Evolutionary conservation across 1,140 invertebrate species (phyloP), one percentile per base, ranked within the genome.

Genomic region (Reticulitermes speratus): DNA sequence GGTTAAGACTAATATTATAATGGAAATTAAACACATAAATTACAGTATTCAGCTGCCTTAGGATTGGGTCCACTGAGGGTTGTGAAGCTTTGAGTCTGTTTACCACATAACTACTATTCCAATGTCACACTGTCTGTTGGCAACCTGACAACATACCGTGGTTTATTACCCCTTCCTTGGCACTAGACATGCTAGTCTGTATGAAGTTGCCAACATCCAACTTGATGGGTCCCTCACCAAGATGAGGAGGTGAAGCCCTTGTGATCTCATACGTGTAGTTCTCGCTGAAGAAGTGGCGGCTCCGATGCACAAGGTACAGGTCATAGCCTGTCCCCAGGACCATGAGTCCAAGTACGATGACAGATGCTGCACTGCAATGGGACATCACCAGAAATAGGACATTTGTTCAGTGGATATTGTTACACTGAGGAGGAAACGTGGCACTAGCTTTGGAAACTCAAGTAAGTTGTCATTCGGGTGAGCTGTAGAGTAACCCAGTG

Each of bases 321-420:
- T 92, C 92, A 81, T 92, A 91, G 14, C 87, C 87, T 8, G 91
- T 91, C 11, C 95, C 95, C 12, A 91, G 88, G 9, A 94, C 90
- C 87, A 96, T 92, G 69, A 96, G 88, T 3, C 92, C 87, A 3
- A 90, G 88, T 2, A 95, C 93, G 19, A 92, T 87, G 25, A 90
- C 89, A 38, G 93, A 94, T 3, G 94, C 93, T 3, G 93, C 92
- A 81, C 95, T 96, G 89, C n/a, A 86, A 86, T n/a, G 9, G 14
- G 44, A 25, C 6, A 45, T 83, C 45, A 48, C 45, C 45, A 48
- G 45, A 48, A 48, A 48, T 16, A 86, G 82, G 55, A 84, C 38
- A 85, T 38, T 86, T n/a, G 83, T 86, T 16, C 83, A 44, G 23
- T n/a, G 38, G 44, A 83, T 69, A 14, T 85, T 85, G 14, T 16